Conservation (phyloP, 2,888 invertebrate genomes). For the Hemithea aestivaria region DNA sequence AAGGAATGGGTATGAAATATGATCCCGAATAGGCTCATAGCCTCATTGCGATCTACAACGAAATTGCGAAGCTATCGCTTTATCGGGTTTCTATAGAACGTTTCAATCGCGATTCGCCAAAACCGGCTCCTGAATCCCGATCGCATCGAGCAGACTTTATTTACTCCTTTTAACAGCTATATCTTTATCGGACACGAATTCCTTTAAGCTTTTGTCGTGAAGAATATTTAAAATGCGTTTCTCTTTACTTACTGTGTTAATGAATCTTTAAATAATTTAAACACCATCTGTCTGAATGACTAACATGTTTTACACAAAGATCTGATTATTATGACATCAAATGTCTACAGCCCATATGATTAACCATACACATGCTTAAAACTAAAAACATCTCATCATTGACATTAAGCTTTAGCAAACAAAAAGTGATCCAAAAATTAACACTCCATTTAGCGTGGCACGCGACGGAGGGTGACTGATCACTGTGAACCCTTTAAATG, state of each 20-base stretch:
- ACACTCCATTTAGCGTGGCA: slow-evolving; percentile 54
- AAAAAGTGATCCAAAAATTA: slow-evolving; percentile 45
- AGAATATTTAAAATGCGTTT: slow-evolving; percentile 7
- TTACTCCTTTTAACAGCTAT: slow-evolving; percentile 35
- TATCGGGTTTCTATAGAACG: slow-evolving; percentile 45
- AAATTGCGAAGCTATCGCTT: slow-evolving; percentile 53
- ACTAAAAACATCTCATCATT: slow-evolving; percentile 15
- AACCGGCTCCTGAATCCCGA: slow-evolving; percentile 56
- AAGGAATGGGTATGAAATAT: slow-evolving; percentile 47
- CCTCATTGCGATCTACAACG: slow-evolving; percentile 43
- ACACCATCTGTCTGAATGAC: background rate
- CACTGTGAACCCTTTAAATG: slow-evolving; percentile 40
- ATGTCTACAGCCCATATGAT: too few species aligned
- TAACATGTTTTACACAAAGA: too few species aligned
- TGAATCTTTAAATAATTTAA: slow-evolving; percentile 3
- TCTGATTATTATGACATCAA: too few species aligned
- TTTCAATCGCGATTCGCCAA: slow-evolving; percentile 63
- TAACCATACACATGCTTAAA: background rate
- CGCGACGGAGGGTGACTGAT: slow-evolving; percentile 59
- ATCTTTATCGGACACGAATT: slow-evolving; percentile 28
- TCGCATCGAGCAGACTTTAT: slow-evolving; percentile 42
- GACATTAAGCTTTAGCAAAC: slow-evolving; percentile 40
- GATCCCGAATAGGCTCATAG: slow-evolving; percentile 44
- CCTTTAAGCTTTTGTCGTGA: slow-evolving; percentile 13
- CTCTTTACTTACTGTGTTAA: slow-evolving; percentile 9